These are phyloP conservation scores for Cabera pusaria DNA, from an alignment of 2,888 invertebrate species.

Conservation along the genomic window DNA sequence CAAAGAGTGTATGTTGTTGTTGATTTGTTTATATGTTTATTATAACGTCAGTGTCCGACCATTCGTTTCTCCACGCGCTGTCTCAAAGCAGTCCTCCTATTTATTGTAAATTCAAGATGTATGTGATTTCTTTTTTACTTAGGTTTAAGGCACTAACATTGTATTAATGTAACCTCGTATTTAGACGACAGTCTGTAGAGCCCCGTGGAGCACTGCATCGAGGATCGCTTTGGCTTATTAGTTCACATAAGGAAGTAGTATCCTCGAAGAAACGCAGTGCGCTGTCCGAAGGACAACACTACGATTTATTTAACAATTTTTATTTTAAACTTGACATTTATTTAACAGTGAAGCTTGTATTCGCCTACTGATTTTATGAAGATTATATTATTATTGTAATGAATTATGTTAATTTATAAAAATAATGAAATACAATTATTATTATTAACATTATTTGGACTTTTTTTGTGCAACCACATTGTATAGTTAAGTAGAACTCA, in stretches of 20 bases:
- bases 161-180: constrained; percentile 27
- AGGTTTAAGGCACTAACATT: constrained; percentile 71
- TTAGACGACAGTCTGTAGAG: constrained; percentile 50
- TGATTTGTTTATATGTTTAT: constrained; percentile 58
- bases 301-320: constrained; percentile 35
- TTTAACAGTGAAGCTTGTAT: constrained; percentile 64
- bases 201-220: constrained; percentile 35
- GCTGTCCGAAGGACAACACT: constrained; percentile 34
- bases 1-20: constrained; percentile 69
- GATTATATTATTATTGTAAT: constrained; percentile 58
- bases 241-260: constrained; percentile 69
- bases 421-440: constrained; percentile 64
- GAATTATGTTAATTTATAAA: constrained; percentile 69
- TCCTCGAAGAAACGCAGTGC: constrained; percentile 48
- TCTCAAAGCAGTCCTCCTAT: constrained; percentile 70
- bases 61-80: constrained; percentile 71
- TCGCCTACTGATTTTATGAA: constrained; percentile 64
- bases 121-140: constrained; percentile 75
- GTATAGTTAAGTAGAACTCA: too few relatives aligned
- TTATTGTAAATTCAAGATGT: constrained; percentile 76
- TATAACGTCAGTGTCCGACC: constrained; percentile 62
- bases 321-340: constrained; percentile 52
- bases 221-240: constrained; percentile 75
- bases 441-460: constrained; percentile 56
- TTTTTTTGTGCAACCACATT: too few relatives aligned